Evolutionary conservation across 2,113 vertebrate species (phyloP), one percentile per base, ranked within the genome.

Genomic region (Acanthochromis polyacanthus): DNA sequence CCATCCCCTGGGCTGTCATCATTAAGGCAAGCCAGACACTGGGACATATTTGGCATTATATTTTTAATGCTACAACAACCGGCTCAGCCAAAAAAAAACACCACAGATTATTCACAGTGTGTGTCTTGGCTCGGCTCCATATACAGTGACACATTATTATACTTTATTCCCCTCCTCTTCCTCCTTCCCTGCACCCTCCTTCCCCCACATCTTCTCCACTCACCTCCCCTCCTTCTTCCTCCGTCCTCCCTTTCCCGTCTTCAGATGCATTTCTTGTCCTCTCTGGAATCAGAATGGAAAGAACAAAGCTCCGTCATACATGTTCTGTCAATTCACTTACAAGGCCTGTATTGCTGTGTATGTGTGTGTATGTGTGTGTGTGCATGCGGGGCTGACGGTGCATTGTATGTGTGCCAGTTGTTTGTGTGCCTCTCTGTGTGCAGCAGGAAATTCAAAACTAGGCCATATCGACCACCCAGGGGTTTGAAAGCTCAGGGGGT

Each of bases 401-500:
- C 78, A 84, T 85, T 90, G 90, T 86, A 61, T 75, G 79, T 74
- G 90, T 85, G 78, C 78, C 77, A 83, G 89, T 92, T 91, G 91
- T 91, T 92, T 92, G 89, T 88, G 87, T 78, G 76, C 64, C 60
- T 86, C 81, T 85, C 74, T 59, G 73, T 83, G 84, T 88, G 90
- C 88, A 84, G 91, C 85, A 91, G 85, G 87, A 90, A 83, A 91
- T 88, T 85, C 68, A 88, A 88, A 94, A 92, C 83, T 94, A 94
- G 93, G 92, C 90, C 93, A 93, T 88, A 89, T 87, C 89, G 89
- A 91, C 93, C 91, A 93, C 92, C 90, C 90, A 89, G 93, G 92
- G 89, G 92, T 92, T 90, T 92, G 81, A 92, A 92, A 88, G 85
- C 90, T 92, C 92, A 89, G 74, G 91, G 91, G 92, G 93, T 83